These are phyloP conservation scores for Epinephelus malabaricus DNA, from an alignment of 2,797 vertebrate genomes.

Conservation along the genomic window DNA sequence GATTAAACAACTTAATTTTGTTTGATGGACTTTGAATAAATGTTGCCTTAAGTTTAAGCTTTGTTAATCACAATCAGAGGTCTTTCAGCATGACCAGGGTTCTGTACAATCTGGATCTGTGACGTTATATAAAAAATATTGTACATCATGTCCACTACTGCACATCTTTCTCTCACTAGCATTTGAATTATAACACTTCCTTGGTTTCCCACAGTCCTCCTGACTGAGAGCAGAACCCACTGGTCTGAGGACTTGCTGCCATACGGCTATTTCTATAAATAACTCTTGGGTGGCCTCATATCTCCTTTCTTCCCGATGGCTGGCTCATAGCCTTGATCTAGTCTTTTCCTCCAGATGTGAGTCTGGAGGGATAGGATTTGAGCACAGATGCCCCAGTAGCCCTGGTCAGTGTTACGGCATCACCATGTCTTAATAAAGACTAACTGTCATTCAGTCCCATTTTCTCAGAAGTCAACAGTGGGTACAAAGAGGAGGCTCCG, in stretches of 20 bases:
- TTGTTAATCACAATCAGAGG: too few species aligned
- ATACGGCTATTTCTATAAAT: slow-evolving; percentile 12
- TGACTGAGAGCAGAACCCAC: background rate
- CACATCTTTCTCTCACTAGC: background rate
- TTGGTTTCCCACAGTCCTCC: background rate
- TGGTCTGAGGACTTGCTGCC: background rate
- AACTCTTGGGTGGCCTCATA: slow-evolving; percentile 13
- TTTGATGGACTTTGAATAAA: too few species aligned
- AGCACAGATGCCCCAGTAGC: background rate
- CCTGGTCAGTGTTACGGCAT: background rate
- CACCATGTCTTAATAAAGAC: background rate
- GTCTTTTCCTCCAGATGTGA: background rate
- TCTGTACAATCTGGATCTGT: background rate
- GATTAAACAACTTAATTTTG: too few species aligned
- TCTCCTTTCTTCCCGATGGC: background rate
- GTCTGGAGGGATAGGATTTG: background rate
- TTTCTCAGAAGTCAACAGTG: background rate
- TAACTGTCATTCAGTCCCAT: slow-evolving; percentile 6
- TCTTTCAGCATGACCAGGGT: too few species aligned
- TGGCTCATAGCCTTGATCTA: background rate
- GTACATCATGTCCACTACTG: background rate
- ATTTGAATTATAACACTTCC: background rate
- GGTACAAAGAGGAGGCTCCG: background rate
- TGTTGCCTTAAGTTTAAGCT: too few species aligned
- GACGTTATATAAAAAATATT: background rate